Evolutionary conservation across 2,113 vertebrate species (phyloP).

Genomic region (Monopterus albus): DNA sequence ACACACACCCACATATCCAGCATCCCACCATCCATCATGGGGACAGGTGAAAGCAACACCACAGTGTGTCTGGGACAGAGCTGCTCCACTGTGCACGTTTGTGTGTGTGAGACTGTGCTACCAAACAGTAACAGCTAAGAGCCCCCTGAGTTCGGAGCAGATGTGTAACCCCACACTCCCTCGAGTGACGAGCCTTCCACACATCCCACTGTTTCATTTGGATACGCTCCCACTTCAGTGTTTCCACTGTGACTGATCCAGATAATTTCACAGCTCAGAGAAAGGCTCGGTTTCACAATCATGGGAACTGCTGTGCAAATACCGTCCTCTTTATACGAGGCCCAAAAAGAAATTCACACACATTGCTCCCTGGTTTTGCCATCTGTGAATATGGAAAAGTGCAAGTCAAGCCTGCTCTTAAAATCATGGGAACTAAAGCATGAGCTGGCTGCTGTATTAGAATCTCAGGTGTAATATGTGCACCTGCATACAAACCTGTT

Average conservation of each 20-base stretch:
- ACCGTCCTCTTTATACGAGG: constrained; percentile 59
- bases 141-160: constrained; percentile 69
- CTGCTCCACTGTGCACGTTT: constrained; percentile 14
- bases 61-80: constrained; percentile 39
- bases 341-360: constrained; percentile 61
- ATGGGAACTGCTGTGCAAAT: constrained; percentile 61
- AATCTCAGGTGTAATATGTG: constrained; percentile 17
- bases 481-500: constrained; percentile 46
- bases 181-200: constrained; percentile 54
- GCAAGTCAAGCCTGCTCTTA: constrained; percentile 27
- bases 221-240: constrained; percentile 51
- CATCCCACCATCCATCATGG: constrained; percentile 36
- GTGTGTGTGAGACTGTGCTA: constrained; percentile 6
- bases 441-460: constrained; percentile 32
- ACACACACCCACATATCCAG: constrained; percentile 24
- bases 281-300: constrained; percentile 44
- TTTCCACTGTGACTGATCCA: constrained; percentile 65
- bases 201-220: constrained; percentile 67
- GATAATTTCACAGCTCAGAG: constrained; percentile 74
- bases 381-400: constrained; percentile 44
- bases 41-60: constrained; percentile 67
- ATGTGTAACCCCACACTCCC: constrained; percentile 66
- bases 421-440: constrained; percentile 43
- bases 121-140: constrained; percentile 61
- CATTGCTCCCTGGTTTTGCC: constrained; percentile 46